A percentile compares a stretch with the other conserved stretches of the same genome.
These are phyloP conservation scores for Tryphoninae sp. DNA, from an alignment of 2,888 invertebrate genomes.

Conservation along the genomic window DNA sequence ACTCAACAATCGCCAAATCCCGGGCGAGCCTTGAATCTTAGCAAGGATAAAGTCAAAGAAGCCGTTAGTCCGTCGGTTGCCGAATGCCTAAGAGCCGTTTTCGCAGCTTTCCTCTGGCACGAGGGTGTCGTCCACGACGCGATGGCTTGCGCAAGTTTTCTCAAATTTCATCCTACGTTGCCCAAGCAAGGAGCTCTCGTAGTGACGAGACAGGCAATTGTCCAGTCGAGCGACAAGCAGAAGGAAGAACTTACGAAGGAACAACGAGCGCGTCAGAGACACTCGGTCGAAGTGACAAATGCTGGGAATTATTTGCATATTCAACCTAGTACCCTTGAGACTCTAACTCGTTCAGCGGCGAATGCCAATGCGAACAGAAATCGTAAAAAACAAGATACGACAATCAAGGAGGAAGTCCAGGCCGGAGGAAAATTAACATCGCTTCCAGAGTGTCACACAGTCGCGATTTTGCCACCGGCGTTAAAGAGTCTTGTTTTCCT, in stretches of 20 bases:
- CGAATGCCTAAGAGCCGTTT: constrained; percentile 95
- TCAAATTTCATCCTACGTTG: constrained; percentile 95
- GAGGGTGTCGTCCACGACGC: constrained; percentile 98
- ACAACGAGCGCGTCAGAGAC: constrained; percentile 88
- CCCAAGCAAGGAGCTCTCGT: constrained; percentile 91
- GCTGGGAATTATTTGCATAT: constrained; percentile 89
- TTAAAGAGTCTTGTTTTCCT: constrained; percentile 92
- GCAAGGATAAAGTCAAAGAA: constrained; percentile 86
- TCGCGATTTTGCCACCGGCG: constrained; percentile 92
- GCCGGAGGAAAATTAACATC: constrained; percentile 75
- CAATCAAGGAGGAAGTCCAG: constrained; percentile 84
- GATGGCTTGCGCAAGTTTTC: constrained; percentile 97
- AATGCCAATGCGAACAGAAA: constrained; percentile 90
- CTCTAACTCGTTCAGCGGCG: constrained; percentile 89
- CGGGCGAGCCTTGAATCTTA: constrained; percentile 73
- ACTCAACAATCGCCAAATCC: constrained; percentile 80
- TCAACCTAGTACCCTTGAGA: constrained; percentile 90
- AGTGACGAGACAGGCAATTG: constrained; percentile 84
- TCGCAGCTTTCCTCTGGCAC: constrained; percentile 98
- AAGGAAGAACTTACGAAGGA: constrained; percentile 83
- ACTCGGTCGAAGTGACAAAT: constrained; percentile 92
- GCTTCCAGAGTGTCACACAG: constrained; percentile 83
- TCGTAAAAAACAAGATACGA: constrained; percentile 82
- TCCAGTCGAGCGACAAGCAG: constrained; percentile 80
- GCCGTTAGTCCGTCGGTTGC: constrained; percentile 96